Evolutionary conservation across 64 coral and sea anemone genomes (phyloP).

Genomic region (Actinia equina): DNA sequence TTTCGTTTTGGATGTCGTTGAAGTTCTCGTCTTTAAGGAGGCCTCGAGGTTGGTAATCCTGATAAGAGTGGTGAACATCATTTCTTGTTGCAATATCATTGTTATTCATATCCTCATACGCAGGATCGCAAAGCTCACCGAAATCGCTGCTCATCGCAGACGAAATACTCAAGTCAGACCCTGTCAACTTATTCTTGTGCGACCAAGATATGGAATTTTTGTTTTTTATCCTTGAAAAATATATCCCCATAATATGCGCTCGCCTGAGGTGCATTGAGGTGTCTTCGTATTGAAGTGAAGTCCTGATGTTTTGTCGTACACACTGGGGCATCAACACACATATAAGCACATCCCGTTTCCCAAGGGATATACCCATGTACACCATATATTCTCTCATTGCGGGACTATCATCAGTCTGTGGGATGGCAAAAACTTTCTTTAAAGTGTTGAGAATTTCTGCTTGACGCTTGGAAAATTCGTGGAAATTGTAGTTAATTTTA

Average conservation of each 20-base stretch:
- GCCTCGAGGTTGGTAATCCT: not conserved
- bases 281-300: conserved; percentile 38
- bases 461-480: conserved; percentile 52
- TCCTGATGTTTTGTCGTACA: conserved; percentile 24
- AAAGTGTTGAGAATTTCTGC: conserved; percentile 44
- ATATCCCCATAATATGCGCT: conserved; percentile 55
- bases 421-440: conserved; percentile 64
- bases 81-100: not conserved
- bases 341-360: conserved; percentile 54
- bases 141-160: not conserved
- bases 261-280: conserved; percentile 17
- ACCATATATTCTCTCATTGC: conserved; percentile 42
- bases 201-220: not conserved
- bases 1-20: not conserved
- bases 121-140: conserved; percentile 1
- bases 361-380: conserved; percentile 74
- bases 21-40: not conserved
- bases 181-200: not conserved
- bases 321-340: conserved; percentile 52
- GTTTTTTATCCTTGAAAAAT: conserved; percentile 57
- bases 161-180: conserved; percentile 5
- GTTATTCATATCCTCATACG: not conserved
- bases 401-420: conserved; percentile 23
- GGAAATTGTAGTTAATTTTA: conserved; percentile 60
- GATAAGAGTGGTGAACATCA: not conserved